Conservation (phyloP, 2,113 vertebrate genomes). For the Gambusia holbrooki region DNA sequence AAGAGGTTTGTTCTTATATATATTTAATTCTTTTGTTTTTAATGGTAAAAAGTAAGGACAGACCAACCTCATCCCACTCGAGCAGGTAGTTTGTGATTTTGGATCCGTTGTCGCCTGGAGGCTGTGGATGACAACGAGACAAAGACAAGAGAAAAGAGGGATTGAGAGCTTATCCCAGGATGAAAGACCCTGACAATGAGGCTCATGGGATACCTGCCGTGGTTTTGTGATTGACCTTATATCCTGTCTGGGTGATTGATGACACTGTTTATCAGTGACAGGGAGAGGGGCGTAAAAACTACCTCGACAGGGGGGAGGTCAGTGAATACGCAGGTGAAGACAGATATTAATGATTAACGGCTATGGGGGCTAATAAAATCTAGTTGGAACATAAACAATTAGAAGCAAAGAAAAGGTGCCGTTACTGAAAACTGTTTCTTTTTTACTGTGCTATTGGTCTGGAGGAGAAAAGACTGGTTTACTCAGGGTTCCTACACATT, state of each 20-base stretch:
- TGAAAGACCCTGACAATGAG: conserved; percentile 36
- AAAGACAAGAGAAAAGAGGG: conserved; percentile 23
- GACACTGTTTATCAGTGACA: conserved; percentile 33
- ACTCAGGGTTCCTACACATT: too few species aligned
- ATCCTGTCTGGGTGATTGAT: conserved; percentile 40
- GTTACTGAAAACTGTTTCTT: too few species aligned
- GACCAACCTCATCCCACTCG: conserved; percentile 95
- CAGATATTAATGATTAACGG: neutral
- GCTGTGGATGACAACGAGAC: conserved; percentile 77
- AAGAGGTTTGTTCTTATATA: neutral
- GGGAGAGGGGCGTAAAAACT: conserved; percentile 26
- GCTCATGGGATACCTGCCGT: conserved; percentile 36
- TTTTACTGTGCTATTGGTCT: too few species aligned
- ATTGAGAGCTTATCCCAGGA: conserved; percentile 44
- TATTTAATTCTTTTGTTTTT: neutral
- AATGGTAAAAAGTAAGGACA: neutral
- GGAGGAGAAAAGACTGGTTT: too few species aligned
- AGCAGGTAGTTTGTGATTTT: conserved; percentile 98
- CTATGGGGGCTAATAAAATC: too few species aligned
- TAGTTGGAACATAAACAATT: too few species aligned
- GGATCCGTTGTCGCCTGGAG: conserved; percentile 94
- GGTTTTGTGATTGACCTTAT: conserved; percentile 45
- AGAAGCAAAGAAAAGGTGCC: too few species aligned
- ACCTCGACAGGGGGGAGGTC: conserved; percentile 17
- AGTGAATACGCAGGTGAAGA: conserved; percentile 14